Base-by-base conservation (phyloP, 2,113 vertebrate genomes). In the Sander vitreus region DNA sequence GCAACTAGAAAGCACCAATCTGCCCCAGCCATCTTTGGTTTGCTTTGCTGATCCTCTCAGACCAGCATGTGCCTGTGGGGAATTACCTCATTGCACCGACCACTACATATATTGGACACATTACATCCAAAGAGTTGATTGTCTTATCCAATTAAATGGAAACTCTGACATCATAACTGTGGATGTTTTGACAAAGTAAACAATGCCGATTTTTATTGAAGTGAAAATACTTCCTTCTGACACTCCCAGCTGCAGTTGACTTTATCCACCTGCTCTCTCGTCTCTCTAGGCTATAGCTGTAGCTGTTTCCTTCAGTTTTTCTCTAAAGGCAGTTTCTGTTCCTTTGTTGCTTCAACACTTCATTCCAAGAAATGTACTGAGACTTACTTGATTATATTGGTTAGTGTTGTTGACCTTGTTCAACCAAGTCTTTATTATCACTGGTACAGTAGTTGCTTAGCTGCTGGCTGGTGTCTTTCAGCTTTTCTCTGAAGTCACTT, bases 11-110 rank as follows among this genome's bases (percentile, higher is more conserved):
- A 83, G 70, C 85, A 21, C n/a, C 89, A 74, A 72, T 89, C 89
- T 85, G 81, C 70, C 85, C 78, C 73, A 65, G 59, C 58, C 76
- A 78, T 90, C 91, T 89, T 82, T 79, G 70, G 76, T 89, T 86
- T 66, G 19, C 53, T 51, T 83, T 55, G 51, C 73, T 36, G 76
- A 79, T 88, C 51, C 64, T 86, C 79, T 84, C 66, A 66, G 76
- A 86, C 68, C 85, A 70, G 71, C 47, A 39, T 66, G 73, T 5
- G 13, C 76, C 80, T 76, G 66, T 3, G 7, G 64, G 63, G 53
- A 74, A 73, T 87, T 67, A 64, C 66, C 71, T 47, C 69, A 64
- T 74, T 76, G 15, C 60, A 75, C 47, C 64, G 51, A 27, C 77
- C 39, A n/a, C 36, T 47, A 27, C 48, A 74, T 53, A 39, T 27